Evolutionary conservation across 2,888 invertebrate genomes (phyloP).

Genomic region (Bombyx huttoni): DNA sequence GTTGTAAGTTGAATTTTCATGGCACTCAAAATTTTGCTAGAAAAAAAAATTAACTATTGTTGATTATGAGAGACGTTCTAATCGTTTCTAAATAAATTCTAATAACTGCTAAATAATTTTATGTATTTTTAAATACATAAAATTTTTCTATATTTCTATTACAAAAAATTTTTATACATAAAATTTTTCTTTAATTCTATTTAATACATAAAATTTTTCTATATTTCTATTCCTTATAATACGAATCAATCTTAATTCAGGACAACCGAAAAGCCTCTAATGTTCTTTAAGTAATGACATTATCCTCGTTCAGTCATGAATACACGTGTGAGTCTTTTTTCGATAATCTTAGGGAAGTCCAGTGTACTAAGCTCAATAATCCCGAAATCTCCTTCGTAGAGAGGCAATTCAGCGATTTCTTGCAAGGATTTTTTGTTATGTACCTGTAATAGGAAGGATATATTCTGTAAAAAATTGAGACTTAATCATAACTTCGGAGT

Average conservation of each 20-base stretch:
- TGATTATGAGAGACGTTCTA: no score
- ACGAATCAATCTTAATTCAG: not conserved
- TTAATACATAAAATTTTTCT: no score
- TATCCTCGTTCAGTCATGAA: not conserved
- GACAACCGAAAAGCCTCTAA: not conserved
- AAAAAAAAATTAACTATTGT: no score
- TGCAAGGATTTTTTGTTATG: not conserved
- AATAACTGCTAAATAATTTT: no score
- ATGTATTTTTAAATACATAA: no score
- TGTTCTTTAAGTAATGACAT: conserved; percentile 2
- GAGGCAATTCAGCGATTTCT: not conserved
- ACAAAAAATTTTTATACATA: no score
- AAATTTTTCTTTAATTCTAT: no score
- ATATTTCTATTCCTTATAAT: not conserved
- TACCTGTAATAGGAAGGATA: not conserved
- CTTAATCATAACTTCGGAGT: not conserved
- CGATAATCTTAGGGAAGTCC: not conserved
- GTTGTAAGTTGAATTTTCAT: no score
- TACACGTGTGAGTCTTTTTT: not conserved
- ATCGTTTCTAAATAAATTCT: no score
- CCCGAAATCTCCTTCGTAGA: not conserved
- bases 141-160: no score
- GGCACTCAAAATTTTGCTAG: no score
- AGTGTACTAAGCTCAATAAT: not conserved
- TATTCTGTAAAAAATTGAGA: not conserved